A percentile compares a stretch with the other conserved stretches of the same genome.
Conservation (phyloP, 2,797 vertebrate species). For the Phataginus tetradactyla region DNA sequence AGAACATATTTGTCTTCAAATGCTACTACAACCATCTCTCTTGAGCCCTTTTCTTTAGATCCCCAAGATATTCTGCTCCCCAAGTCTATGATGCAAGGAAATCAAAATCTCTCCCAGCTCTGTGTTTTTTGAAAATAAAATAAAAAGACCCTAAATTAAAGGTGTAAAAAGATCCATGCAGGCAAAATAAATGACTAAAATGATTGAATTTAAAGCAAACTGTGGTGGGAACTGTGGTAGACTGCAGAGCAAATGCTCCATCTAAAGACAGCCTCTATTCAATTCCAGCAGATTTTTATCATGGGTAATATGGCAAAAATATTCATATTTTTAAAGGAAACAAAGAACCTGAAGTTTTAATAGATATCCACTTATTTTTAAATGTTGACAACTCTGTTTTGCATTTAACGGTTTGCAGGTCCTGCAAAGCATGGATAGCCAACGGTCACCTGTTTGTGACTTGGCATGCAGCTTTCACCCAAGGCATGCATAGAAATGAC, state of each 20-base stretch:
- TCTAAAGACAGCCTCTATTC: neutral
- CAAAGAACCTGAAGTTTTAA: neutral
- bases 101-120: neutral
- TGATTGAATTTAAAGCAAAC: neutral
- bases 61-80: neutral
- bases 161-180: neutral
- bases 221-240: neutral
- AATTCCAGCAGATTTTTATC: neutral
- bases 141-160: neutral
- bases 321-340: neutral
- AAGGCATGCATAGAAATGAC: neutral
- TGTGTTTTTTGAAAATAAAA: neutral
- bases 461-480: neutral
- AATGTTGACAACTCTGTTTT: neutral
- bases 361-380: neutral
- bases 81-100: neutral
- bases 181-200: conserved; percentile 2
- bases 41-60: neutral
- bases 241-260: neutral
- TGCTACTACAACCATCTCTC: neutral
- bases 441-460: neutral
- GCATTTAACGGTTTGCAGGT: neutral
- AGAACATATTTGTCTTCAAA: neutral
- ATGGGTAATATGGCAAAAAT: neutral
- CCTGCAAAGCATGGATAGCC: neutral